phyloP scores from a whole-genome alignment of 2,797 vertebrate species.

The Mormyrus proboscirostris region DNA sequence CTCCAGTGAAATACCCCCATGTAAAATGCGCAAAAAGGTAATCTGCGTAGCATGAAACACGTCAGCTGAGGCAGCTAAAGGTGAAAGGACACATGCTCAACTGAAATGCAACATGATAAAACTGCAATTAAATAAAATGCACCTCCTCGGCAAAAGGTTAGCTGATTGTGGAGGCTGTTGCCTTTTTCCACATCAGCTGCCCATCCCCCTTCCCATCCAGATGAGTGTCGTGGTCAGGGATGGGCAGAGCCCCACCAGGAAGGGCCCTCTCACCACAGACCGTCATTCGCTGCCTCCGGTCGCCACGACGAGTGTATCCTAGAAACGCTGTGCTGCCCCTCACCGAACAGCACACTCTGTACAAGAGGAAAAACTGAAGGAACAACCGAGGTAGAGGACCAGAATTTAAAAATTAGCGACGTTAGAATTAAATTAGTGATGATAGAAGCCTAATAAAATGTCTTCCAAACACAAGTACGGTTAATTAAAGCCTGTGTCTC shows the following conservation, averaged over 20 bases:
- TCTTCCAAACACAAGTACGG: constrained; percentile 10
- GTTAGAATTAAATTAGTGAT: neutral
- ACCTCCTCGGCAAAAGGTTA: neutral
- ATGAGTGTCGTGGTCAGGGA: neutral
- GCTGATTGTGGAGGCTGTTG: neutral
- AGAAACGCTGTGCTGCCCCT: neutral
- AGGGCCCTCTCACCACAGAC: neutral
- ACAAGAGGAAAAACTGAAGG: neutral
- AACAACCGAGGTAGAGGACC: neutral
- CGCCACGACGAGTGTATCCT: neutral
- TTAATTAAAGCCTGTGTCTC: constrained; percentile 10
- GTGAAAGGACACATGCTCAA: neutral
- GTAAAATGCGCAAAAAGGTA: neutral
- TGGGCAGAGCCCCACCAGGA: neutral
- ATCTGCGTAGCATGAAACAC: neutral
- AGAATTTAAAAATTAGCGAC: neutral
- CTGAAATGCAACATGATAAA: neutral
- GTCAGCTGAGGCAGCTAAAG: neutral
- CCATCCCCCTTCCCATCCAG: neutral
- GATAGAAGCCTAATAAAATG: constrained; percentile 14
- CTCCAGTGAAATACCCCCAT: neutral
- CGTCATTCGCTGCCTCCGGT: neutral
- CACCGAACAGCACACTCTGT: neutral
- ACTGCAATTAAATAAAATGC: neutral
- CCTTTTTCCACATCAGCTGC: neutral